Conservation (phyloP, 2,113 vertebrate genomes). For the Macquaria ambigua region DNA sequence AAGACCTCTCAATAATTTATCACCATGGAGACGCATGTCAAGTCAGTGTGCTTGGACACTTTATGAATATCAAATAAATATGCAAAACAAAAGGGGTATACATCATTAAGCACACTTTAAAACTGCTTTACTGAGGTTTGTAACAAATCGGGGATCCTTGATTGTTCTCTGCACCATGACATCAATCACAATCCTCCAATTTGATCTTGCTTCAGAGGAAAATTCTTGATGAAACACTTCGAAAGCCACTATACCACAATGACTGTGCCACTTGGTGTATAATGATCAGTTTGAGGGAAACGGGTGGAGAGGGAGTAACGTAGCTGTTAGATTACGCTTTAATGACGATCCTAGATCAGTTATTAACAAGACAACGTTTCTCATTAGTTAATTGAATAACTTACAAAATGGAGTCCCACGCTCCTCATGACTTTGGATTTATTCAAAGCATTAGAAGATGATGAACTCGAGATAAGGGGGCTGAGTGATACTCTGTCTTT, state of each 20-base stretch:
- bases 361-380: conserved; percentile 72
- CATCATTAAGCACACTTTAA: conserved; percentile 79
- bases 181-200: conserved; percentile 61
- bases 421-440: conserved; percentile 59
- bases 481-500: conserved; percentile 60
- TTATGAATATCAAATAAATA: conserved; percentile 87
- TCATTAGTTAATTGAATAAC: conserved; percentile 78
- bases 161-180: conserved; percentile 56
- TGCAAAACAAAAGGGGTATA: conserved; percentile 82
- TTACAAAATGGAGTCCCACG: conserved; percentile 56
- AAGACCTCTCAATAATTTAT: conserved; percentile 86
- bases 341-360: conserved; percentile 70
- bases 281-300: conserved; percentile 60
- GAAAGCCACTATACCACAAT: conserved; percentile 21
- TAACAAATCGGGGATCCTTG: conserved; percentile 52
- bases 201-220: conserved; percentile 60
- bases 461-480: conserved; percentile 64
- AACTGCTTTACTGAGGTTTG: conserved; percentile 59
- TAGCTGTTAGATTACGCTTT: conserved; percentile 56
- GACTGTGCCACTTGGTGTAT: conserved; percentile 48
- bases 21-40: conserved; percentile 84
- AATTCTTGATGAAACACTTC: conserved; percentile 61
- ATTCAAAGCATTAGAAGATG: conserved; percentile 68
- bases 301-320: conserved; percentile 20
- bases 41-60: conserved; percentile 82